phyloP scores from a whole-genome alignment of 1,140 invertebrate species.

The Helicoverpa zea region DNA sequence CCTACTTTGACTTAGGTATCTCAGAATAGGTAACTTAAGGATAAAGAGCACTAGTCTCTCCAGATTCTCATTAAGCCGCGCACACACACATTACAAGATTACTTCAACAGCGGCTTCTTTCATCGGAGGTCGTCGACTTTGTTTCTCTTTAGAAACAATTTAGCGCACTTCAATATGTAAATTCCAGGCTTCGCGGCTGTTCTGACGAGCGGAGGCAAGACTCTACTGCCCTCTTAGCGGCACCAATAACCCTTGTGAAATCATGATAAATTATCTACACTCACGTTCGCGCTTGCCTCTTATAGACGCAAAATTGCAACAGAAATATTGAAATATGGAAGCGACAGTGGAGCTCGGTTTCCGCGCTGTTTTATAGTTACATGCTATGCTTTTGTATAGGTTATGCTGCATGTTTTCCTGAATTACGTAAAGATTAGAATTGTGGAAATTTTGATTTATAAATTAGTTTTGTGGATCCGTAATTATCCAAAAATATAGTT shows the following conservation, averaged over 20 bases:
- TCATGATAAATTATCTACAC: slow-evolving; percentile 85
- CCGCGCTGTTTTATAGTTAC: too few relatives aligned
- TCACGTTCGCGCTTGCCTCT: slow-evolving; percentile 70
- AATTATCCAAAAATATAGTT: too few relatives aligned
- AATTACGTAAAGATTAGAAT: too few relatives aligned
- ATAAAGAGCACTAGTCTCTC: slow-evolving; percentile 1
- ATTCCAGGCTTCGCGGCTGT: slow-evolving; percentile 64
- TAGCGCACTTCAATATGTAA: slow-evolving; percentile 72
- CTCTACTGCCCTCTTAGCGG: slow-evolving; percentile 68
- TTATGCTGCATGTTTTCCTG: too few relatives aligned
- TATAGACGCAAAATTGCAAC: slow-evolving; percentile 55
- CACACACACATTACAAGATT: slow-evolving; percentile 48
- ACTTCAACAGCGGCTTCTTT: slow-evolving; percentile 48
- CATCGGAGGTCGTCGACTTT: slow-evolving; percentile 53
- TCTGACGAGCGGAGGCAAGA: slow-evolving; percentile 48
- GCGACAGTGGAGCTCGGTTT: slow-evolving; percentile 34
- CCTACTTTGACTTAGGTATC: too few relatives aligned
- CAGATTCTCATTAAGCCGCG: slow-evolving; percentile 52
- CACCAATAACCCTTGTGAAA: slow-evolving; percentile 79
- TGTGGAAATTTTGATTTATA: too few relatives aligned
- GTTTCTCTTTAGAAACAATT: slow-evolving; percentile 69
- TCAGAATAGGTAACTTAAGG: too few relatives aligned
- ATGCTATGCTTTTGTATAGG: too few relatives aligned
- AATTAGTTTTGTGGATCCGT: too few relatives aligned
- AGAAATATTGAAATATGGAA: slow-evolving; percentile 62